Conservation (phyloP, 2,888 invertebrate species). For the Muschampia plurimacula region DNA sequence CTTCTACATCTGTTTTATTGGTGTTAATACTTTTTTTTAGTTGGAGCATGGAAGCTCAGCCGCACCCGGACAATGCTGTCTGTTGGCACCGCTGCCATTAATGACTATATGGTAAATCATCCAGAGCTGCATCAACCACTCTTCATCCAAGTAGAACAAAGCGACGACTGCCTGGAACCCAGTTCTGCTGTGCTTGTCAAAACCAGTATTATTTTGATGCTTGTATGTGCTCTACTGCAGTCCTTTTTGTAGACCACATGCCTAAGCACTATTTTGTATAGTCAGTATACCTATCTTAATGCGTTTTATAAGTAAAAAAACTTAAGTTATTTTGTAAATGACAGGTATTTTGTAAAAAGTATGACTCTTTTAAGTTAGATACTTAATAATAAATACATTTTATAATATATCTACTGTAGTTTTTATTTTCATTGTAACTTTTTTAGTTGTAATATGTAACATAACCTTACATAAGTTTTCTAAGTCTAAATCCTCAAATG, state of each 20-base stretch:
- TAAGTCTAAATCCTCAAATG: too few relatives aligned
- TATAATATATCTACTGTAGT: background rate
- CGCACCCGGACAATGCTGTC: conserved; percentile 57
- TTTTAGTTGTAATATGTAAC: too few relatives aligned
- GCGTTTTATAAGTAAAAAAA: background rate
- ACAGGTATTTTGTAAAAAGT: background rate
- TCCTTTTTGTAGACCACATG: conserved; percentile 42
- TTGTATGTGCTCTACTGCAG: conserved; percentile 62
- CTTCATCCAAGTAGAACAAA: conserved; percentile 63
- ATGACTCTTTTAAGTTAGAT: background rate
- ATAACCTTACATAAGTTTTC: too few relatives aligned
- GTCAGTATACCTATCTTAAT: background rate
- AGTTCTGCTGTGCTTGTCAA: conserved; percentile 62
- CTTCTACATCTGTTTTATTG: background rate
- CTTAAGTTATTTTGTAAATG: background rate
- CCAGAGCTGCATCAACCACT: conserved; percentile 64
- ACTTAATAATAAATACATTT: background rate
- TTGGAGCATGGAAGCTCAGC: conserved; percentile 74
- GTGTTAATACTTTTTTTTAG: conserved; percentile 52
- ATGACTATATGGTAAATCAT: conserved; percentile 51
- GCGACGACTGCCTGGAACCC: conserved; percentile 66
- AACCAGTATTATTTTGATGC: conserved; percentile 68
- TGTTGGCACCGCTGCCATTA: conserved; percentile 52
- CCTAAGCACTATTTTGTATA: background rate
- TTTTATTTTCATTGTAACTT: too few relatives aligned